phyloP scores from a whole-genome alignment of 2,797 vertebrate genomes.

The Ambastaia sidthimunki region DNA sequence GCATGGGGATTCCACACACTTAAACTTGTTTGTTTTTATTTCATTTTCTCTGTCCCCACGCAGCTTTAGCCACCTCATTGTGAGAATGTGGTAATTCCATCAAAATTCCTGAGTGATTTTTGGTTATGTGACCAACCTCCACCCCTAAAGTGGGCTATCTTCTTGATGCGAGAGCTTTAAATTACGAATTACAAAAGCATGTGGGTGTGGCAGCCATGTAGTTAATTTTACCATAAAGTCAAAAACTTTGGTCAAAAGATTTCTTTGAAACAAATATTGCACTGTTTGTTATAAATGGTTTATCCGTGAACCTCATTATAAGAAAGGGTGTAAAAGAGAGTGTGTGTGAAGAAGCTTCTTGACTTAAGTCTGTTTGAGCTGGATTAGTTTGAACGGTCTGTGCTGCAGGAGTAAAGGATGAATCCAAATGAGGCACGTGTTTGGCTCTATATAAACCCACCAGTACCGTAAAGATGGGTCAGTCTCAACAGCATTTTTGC shows the following conservation, averaged over 20 bases:
- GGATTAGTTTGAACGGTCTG: conserved; percentile 55
- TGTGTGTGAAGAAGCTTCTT: neutral
- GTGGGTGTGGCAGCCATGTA: neutral
- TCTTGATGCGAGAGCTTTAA: neutral
- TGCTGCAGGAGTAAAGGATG: conserved; percentile 55
- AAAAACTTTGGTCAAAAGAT: too few relatives aligned
- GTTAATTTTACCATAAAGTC: neutral
- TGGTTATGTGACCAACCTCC: conserved; percentile 1
- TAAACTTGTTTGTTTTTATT: conserved; percentile 29
- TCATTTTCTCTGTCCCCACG: neutral
- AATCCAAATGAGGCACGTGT: neutral
- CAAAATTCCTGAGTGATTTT: conserved; percentile 22
- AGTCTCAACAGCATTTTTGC: neutral
- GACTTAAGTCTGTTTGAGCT: conserved; percentile 29
- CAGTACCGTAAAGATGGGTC: conserved; percentile 3
- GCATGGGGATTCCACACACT: neutral
- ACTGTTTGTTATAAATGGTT: too few relatives aligned
- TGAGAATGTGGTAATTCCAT: conserved; percentile 24
- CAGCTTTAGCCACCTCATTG: conserved; percentile 21
- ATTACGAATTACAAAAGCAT: conserved; percentile 14
- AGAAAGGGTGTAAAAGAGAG: neutral
- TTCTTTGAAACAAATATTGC: too few relatives aligned
- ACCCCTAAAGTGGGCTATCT: conserved; percentile 13
- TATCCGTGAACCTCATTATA: too few relatives aligned
- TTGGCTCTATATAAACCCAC: conserved; percentile 10